Evolutionary conservation across 2,888 invertebrate genomes (phyloP), one percentile per base, ranked within the genome.

Genomic region (Lamellibrachia satsuma): DNA sequence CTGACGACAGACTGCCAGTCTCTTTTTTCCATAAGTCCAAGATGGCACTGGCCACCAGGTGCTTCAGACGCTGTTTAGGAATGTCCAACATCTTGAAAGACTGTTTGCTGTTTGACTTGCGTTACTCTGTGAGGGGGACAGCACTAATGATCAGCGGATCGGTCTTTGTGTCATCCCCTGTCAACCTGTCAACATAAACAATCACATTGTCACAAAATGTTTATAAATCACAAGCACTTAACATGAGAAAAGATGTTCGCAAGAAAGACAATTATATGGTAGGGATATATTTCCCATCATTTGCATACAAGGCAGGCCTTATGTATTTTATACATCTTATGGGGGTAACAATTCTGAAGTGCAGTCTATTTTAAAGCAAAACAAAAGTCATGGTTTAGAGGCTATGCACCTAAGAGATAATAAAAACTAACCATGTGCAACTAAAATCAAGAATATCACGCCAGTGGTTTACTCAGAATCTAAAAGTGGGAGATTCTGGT

Each of bases 11-110:
- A 91, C 94, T 94, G 90, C 94, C 94, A 0, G 94, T 94, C 93
- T 94, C 94, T 60, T 94, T 94, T 93, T 94, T 94, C 94, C 94
- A 94, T 22, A 94, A 93, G 52, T 94, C 94, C 92, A 94, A 90
- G 90, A 94, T 94, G 92, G 94, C 94, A 90, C 92, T 94, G 7
- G 94, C 94, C 93, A 94, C 39, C 92, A 94, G 92, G 90, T 94
- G 94, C 90, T 93, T 93, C 11, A 94, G 92, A 11, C 94, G 91
- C 52, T 94, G 93, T 91, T 93, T 93, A 27, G 94, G 94, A 15
- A 94, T 51, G 90, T 94, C 94, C 91, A 94, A 93, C 94, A 94
- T 94, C 90, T 90, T 93, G 92, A 27, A 39, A 9, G 92, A 11
- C 39, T 60, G 57, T 2, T 27, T 52, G 51, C 39, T 3, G 90